Evolutionary conservation across 35 echinoderm and acorn worm species (phyloP).

Genomic region (Eucidaris tribuloides): DNA sequence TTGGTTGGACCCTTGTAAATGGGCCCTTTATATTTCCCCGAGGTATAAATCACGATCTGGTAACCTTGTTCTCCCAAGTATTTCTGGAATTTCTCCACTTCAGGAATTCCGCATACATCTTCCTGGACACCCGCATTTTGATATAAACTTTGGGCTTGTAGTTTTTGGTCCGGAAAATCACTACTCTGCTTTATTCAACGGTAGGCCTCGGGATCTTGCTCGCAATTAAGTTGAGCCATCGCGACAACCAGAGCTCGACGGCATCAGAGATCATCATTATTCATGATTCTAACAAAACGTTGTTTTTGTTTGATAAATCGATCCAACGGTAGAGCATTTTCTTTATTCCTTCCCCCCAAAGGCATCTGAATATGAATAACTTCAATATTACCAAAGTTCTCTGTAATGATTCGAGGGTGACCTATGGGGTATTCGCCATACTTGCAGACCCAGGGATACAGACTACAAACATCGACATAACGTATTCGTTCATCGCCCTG

Average conservation of each 20-base stretch:
- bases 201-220: background rate
- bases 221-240: no score
- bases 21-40: background rate
- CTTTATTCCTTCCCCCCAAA: no score
- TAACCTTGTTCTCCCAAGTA: slow-evolving; percentile 1
- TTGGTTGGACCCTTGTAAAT: slow-evolving; percentile 33
- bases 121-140: no score
- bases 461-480: slow-evolving; percentile 41
- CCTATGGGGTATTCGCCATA: background rate
- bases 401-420: background rate
- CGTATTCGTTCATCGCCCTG: slow-evolving; percentile 19
- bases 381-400: background rate
- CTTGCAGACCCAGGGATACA: slow-evolving; percentile 30
- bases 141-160: no score
- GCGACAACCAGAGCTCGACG: slow-evolving; percentile 28
- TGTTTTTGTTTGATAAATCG: no score
- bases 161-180: no score
- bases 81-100: slow-evolving; percentile 31
- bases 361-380: no score
- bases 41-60: slow-evolving; percentile 49
- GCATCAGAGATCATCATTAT: slow-evolving; percentile 39
- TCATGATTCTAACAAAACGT: background rate
- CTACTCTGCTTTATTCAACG: no score
- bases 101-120: slow-evolving; percentile 2
- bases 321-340: no score